These are phyloP conservation scores for Tragelaphus buxtoni DNA, from an alignment of 2,113 vertebrate genomes.

Conservation along the genomic window DNA sequence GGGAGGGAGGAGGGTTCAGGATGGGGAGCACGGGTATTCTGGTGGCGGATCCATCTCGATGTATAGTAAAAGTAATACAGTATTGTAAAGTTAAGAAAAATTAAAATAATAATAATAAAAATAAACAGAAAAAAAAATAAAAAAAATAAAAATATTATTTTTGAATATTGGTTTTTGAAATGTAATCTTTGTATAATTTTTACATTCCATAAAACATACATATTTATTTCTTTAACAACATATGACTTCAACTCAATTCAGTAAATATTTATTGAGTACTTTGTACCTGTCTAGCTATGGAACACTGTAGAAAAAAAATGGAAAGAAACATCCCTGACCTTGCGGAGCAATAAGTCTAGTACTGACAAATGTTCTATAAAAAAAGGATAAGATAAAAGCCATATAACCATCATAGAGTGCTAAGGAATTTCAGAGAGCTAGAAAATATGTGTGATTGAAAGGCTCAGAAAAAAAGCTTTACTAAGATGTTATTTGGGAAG, in stretches of 20 bases:
- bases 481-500: not conserved
- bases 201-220: not conserved
- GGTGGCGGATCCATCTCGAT: too few relatives aligned
- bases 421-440: not conserved
- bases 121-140: too few relatives aligned
- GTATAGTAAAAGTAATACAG: too few relatives aligned
- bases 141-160: too few relatives aligned
- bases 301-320: not conserved
- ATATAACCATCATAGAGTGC: not conserved
- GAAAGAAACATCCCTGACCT: not conserved
- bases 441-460: not conserved
- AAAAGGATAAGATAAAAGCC: not conserved
- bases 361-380: not conserved
- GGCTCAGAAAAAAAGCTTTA: not conserved
- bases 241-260: not conserved
- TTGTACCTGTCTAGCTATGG: not conserved
- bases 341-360: not conserved
- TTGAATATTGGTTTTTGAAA: slow-evolving; percentile 44
- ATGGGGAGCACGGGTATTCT: too few relatives aligned
- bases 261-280: slow-evolving; percentile 17
- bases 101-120: too few relatives aligned
- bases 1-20: too few relatives aligned
- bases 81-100: too few relatives aligned
- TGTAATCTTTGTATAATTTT: slow-evolving; percentile 6
- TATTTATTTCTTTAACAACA: slow-evolving; percentile 17